Evolutionary conservation across 2,888 invertebrate genomes (phyloP), one percentile per base, ranked within the genome.

Genomic region (Rutpela maculata): DNA sequence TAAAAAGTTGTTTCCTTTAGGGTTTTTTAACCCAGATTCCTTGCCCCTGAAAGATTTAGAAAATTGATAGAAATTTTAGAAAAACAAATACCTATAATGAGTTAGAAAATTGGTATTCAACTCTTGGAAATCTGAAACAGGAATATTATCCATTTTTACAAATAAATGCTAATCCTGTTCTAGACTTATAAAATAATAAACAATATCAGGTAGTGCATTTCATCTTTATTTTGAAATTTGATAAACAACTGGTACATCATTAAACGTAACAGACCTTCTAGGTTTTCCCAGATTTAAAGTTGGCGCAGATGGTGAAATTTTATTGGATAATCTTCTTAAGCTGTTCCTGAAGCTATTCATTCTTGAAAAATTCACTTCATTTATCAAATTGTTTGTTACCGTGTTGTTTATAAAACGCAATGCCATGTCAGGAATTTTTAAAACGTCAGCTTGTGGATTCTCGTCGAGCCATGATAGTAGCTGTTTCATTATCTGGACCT

Each of bases 401-500:
- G 78, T 75, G 17, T 84, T 84, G 71, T 86, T 83, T 10, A 88
- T 78, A 6, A 87, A 80, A 7, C 77, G 57, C 15, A 88, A 59
- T 18, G 87, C 86, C 31, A 85, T 83, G 83, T 88, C 87, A 2
- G 88, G 88, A 26, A 89, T 85, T 78, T 85, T 85, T 35, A 80
- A 68, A 38, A 83, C 83, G 69, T 84, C 83, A 19, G 80, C 80
- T 26, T 83, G 80, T 1, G 87, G 87, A 76, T 88, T 83, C 38
- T 82, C 81, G 18, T 87, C 86, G 35, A 87, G 75, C 84, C 86
- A 88, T 18, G 79, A 84, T 18, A 87, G 76, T 35, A 89, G 81
- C 76, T 86, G 85, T 65, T 85, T 85, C 75, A 88, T 83, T 17
- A 87, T 85, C 70, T 85, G 82, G 10, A 86, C 84, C 80, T 85